A percentile compares a stretch with the other conserved stretches of the same genome.
Conservation (phyloP, 30 jellyfish, hydroid and myxozoan genomes). For the Turritopsis rubra region DNA sequence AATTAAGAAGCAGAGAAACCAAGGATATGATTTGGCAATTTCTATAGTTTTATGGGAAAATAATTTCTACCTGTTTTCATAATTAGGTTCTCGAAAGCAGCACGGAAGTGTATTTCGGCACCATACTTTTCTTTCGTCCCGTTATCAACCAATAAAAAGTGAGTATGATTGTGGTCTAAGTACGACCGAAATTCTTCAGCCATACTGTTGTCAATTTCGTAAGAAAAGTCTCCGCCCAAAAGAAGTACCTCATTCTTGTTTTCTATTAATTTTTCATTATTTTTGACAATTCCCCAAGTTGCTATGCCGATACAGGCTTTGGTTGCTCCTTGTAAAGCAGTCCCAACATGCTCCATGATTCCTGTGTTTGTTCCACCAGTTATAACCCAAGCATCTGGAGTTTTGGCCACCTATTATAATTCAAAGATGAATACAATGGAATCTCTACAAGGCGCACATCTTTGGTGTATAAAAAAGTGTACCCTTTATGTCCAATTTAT, state of each 20-base stretch:
- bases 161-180: slow-evolving; percentile 93
- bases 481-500: no score
- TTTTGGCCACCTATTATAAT: slow-evolving; percentile 11
- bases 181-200: slow-evolving; percentile 30
- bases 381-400: slow-evolving; percentile 10
- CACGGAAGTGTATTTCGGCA: slow-evolving; percentile 72
- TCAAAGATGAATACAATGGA: no score
- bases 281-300: not conserved
- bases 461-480: no score
- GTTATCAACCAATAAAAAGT: slow-evolving; percentile 81
- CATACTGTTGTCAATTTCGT: slow-evolving; percentile 3
- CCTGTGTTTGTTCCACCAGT: slow-evolving; percentile 28
- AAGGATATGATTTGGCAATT: no score
- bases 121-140: slow-evolving; percentile 78
- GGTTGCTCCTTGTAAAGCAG: slow-evolving; percentile 10
- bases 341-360: slow-evolving; percentile 5
- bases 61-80: slow-evolving; percentile 36
- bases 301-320: slow-evolving; percentile 16
- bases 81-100: slow-evolving; percentile 67
- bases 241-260: not conserved
- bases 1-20: no score
- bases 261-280: not conserved
- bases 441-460: no score
- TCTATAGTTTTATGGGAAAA: no score
- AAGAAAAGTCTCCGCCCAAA: not conserved